Conservation (phyloP, 2,797 vertebrate species). For the Agapornis canus region DNA sequence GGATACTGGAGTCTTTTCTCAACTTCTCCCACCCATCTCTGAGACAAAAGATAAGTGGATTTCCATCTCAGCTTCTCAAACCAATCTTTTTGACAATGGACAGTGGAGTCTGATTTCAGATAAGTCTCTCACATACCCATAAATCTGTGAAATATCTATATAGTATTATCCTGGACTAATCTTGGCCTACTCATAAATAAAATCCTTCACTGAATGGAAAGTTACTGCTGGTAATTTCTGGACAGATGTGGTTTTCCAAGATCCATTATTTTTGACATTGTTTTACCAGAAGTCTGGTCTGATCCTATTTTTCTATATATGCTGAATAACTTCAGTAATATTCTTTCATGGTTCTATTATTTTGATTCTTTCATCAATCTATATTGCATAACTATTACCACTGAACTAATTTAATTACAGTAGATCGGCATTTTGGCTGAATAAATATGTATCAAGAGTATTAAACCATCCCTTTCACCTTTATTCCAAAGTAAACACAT, state of each 20-base stretch:
- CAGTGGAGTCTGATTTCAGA: too few relatives aligned
- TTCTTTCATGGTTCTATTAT: neutral
- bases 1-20: too few relatives aligned
- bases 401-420: neutral
- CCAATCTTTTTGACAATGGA: too few relatives aligned
- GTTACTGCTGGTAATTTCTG: neutral
- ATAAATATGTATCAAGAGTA: neutral
- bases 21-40: too few relatives aligned
- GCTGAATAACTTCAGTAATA: neutral
- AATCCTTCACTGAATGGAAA: neutral
- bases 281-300: neutral
- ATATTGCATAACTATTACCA: neutral
- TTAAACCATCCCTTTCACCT: neutral
- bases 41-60: too few relatives aligned
- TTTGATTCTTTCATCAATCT: neutral
- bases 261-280: neutral
- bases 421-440: neutral
- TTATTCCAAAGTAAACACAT: neutral
- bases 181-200: neutral
- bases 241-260: neutral
- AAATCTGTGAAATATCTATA: neutral
- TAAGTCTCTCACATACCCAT: neutral
- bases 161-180: neutral
- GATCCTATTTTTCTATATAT: neutral
- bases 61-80: too few relatives aligned